Conservation (phyloP, 2,797 vertebrate species). For the Sardinella longiceps region DNA sequence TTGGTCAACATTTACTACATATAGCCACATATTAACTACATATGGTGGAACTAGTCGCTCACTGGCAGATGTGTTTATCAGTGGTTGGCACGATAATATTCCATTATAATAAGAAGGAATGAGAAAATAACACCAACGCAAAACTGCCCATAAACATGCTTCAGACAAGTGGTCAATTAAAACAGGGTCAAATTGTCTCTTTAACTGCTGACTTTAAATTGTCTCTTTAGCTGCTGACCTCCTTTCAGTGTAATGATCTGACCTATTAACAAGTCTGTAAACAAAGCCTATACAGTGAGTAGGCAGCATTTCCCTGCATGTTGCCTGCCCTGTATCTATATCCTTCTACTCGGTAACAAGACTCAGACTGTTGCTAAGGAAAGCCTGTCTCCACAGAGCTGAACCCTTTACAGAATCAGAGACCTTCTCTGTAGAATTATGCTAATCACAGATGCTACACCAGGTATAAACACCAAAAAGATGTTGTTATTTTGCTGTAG, state of each 20-base stretch:
- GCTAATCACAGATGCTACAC: background rate
- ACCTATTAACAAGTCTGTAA: background rate
- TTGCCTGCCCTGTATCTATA: background rate
- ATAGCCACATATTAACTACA: no score
- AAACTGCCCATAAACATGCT: no score
- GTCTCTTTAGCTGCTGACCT: background rate
- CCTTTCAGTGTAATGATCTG: background rate
- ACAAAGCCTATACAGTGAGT: background rate
- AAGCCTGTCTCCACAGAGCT: background rate
- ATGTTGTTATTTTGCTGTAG: no score
- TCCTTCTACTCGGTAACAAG: constrained; percentile 2
- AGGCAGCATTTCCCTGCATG: background rate
- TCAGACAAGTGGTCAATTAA: no score
- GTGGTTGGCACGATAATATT: no score
- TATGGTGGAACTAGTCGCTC: no score
- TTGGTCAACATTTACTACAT: no score
- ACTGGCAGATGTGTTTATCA: no score
- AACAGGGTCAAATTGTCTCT: background rate
- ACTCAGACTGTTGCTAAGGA: constrained; percentile 10
- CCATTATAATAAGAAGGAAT: no score
- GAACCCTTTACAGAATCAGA: background rate
- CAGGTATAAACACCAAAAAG: background rate
- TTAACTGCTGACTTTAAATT: background rate
- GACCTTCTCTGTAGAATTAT: background rate
- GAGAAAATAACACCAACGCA: no score